Evolutionary conservation across 2,888 invertebrate species (phyloP).

Genomic region (Tipula confusa): DNA sequence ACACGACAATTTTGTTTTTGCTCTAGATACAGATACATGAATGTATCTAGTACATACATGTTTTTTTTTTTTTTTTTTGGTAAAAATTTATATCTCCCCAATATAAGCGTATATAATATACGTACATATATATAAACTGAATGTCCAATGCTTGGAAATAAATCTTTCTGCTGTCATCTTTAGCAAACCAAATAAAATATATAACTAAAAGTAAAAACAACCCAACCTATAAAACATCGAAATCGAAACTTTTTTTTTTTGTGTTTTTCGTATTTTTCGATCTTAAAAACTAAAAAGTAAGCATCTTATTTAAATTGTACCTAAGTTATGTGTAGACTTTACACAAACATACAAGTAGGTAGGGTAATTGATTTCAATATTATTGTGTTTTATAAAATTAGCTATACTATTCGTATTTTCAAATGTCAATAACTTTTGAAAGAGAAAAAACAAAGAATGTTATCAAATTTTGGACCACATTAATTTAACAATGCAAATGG

Average conservation of each 20-base stretch:
- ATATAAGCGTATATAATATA: neutral
- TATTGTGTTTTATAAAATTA: neutral
- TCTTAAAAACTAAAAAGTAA: neutral
- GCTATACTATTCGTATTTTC: neutral
- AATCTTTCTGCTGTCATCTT: slow-evolving; percentile 5
- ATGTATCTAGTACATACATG: neutral
- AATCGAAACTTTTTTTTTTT: neutral
- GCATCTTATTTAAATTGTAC: neutral
- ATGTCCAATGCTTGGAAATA: neutral
- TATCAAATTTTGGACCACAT: neutral
- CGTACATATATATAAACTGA: neutral
- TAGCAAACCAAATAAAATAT: neutral
- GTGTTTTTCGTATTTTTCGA: neutral
- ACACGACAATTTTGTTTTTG: neutral
- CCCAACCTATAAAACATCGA: neutral
- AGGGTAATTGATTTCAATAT: neutral
- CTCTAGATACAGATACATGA: neutral
- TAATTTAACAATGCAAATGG: too few species aligned
- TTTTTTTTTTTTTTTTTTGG: neutral
- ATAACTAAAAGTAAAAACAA: neutral
- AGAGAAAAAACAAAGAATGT: too few species aligned
- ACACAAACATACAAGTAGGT: neutral
- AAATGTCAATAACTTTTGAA: neutral
- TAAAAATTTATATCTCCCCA: neutral
- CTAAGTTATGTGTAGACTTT: neutral